Evolutionary conservation across 2,888 invertebrate species (phyloP).

Genomic region (Dasysyrphus albostriatus): DNA sequence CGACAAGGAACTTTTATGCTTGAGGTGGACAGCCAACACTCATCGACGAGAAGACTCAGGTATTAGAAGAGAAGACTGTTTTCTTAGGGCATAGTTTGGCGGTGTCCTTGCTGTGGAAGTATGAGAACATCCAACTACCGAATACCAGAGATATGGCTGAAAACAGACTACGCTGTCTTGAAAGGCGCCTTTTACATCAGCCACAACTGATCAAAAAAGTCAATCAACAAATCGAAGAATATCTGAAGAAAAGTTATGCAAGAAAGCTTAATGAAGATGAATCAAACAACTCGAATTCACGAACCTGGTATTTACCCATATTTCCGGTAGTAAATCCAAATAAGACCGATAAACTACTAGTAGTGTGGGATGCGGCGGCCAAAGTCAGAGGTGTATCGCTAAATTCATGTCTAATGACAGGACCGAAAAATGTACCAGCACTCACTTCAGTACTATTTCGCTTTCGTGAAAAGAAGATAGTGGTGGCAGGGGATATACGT

Average conservation of each 20-base stretch:
- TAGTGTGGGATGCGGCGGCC: no score
- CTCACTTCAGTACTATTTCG: slow-evolving; percentile 1
- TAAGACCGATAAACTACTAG: no score
- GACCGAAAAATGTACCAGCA: background rate
- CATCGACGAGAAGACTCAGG: slow-evolving; percentile 3
- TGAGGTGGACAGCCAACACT: slow-evolving; percentile 24
- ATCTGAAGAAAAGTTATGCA: slow-evolving; percentile 8
- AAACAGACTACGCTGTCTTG: slow-evolving; percentile 33
- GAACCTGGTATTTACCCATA: slow-evolving; percentile 26
- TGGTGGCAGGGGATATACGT: background rate
- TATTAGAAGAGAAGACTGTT: slow-evolving; percentile 15
- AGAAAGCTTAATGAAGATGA: slow-evolving; percentile 8
- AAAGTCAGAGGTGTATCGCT: no score
- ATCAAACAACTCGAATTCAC: background rate
- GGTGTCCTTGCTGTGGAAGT: slow-evolving; percentile 29
- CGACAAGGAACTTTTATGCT: slow-evolving; percentile 1
- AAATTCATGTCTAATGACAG: background rate
- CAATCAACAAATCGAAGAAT: slow-evolving; percentile 17
- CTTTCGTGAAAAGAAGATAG: background rate
- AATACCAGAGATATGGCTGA: slow-evolving; percentile 9
- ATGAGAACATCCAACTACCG: background rate
- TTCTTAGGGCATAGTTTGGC: background rate
- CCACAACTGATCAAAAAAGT: background rate
- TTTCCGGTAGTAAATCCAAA: no score
- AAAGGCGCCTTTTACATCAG: background rate